Evolutionary conservation across 2,113 vertebrate genomes (phyloP).

Genomic region (Colinus virginianus): DNA sequence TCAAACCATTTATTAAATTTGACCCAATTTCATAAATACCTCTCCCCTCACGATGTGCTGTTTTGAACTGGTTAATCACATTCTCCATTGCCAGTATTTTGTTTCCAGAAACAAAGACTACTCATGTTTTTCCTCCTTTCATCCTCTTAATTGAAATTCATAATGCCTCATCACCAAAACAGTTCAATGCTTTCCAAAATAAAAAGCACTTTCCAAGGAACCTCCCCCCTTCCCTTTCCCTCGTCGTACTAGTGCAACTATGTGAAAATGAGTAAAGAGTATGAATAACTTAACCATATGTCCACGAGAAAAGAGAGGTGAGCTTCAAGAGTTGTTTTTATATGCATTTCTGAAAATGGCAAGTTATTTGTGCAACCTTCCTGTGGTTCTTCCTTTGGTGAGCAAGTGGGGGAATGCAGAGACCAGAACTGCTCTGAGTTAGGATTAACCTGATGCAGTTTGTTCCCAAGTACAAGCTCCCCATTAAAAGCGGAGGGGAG

Average conservation of each 20-base stretch:
- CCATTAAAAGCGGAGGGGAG: neutral
- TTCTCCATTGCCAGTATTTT: conserved; percentile 40
- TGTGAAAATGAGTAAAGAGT: neutral
- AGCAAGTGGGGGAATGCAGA: neutral
- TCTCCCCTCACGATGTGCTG: neutral
- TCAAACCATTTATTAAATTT: conserved; percentile 35
- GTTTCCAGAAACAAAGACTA: conserved; percentile 31
- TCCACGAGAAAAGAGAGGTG: neutral
- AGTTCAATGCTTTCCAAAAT: neutral
- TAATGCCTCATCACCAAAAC: conserved; percentile 24
- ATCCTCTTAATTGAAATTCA: conserved; percentile 29
- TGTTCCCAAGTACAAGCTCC: neutral
- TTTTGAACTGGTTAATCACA: conserved; percentile 34
- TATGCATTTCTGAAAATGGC: neutral
- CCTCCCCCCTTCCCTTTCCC: neutral
- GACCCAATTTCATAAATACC: conserved; percentile 25
- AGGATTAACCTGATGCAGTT: neutral
- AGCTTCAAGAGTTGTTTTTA: neutral
- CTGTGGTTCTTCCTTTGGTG: neutral
- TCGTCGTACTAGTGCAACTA: neutral
- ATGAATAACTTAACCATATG: neutral
- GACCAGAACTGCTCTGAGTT: neutral
- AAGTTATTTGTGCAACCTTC: neutral
- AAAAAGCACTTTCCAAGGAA: neutral
- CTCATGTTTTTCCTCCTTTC: conserved; percentile 26